A percentile compares a stretch with the other conserved stretches of the same genome.
Evolutionary conservation across 2,113 vertebrate species (phyloP).

Genomic region (Pedetes capensis): DNA sequence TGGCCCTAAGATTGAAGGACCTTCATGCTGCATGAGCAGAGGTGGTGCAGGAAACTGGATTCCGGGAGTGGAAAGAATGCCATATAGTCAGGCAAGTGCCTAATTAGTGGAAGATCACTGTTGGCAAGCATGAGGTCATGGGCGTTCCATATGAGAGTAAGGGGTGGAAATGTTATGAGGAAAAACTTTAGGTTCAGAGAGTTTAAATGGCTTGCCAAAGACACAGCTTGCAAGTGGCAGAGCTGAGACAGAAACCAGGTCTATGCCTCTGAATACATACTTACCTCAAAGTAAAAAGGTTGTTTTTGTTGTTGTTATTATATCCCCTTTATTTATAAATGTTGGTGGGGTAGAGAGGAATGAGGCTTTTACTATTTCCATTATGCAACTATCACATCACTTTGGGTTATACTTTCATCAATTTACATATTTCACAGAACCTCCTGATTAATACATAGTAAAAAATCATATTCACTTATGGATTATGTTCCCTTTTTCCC

Average conservation of each 20-base stretch:
- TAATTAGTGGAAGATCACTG: not conserved
- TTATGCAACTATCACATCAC: too few relatives aligned
- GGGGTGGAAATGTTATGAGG: not conserved
- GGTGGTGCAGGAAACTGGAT: too few relatives aligned
- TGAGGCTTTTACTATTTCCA: too few relatives aligned
- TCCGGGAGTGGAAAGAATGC: not conserved
- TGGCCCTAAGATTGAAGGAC: not conserved
- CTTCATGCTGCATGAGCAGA: not conserved
- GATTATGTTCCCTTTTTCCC: too few relatives aligned
- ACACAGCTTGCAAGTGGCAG: not conserved
- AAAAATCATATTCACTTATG: too few relatives aligned
- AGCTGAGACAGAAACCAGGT: not conserved
- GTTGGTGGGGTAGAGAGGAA: too few relatives aligned
- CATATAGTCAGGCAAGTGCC: not conserved
- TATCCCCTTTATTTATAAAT: too few relatives aligned
- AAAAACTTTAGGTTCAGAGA: not conserved
- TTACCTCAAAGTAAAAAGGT: not conserved
- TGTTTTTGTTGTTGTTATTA: too few relatives aligned
- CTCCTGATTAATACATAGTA: too few relatives aligned
- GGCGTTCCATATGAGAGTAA: not conserved
- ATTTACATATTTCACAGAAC: too few relatives aligned
- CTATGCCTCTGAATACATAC: not conserved
- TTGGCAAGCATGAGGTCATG: not conserved
- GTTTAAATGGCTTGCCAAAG: not conserved
- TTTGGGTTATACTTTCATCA: too few relatives aligned